phyloP scores from a whole-genome alignment of 2,113 vertebrate genomes.

The Muntiacus muntjak region DNA sequence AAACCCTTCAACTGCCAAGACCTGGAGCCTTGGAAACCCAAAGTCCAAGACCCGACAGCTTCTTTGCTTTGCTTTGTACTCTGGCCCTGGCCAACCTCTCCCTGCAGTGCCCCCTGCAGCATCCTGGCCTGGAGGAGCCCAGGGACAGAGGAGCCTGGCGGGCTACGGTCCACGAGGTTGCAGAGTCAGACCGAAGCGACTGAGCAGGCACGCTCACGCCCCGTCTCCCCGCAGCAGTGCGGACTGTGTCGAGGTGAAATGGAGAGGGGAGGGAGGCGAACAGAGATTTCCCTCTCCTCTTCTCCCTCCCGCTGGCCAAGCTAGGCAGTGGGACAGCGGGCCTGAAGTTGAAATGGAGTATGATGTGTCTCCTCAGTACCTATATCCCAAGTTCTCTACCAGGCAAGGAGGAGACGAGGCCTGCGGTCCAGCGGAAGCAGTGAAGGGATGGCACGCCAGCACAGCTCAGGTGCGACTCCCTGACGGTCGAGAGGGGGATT shows the following conservation, averaged over 20 bases:
- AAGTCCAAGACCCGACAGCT: neutral
- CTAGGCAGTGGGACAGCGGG: neutral
- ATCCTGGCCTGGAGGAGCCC: neutral
- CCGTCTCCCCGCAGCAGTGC: accelerated
- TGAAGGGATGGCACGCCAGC: neutral
- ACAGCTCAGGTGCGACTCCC: neutral
- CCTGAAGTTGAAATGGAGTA: neutral
- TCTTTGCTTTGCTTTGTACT: neutral
- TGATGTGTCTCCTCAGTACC: neutral
- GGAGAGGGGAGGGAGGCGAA: neutral
- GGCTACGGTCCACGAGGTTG: neutral
- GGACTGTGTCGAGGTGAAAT: neutral
- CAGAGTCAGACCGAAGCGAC: neutral
- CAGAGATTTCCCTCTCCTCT: no score
- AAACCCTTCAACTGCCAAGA: neutral
- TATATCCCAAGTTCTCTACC: neutral
- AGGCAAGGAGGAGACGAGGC: neutral
- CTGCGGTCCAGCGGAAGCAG: neutral
- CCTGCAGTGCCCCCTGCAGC: neutral
- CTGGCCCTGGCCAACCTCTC: neutral
- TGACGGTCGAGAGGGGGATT: neutral
- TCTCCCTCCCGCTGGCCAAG: neutral
- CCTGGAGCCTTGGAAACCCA: neutral
- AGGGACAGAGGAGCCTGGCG: neutral
- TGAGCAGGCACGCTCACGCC: accelerated